These are phyloP conservation scores for Recurvirostra avosetta DNA, from an alignment of 2,113 vertebrate species.

Conservation along the genomic window DNA sequence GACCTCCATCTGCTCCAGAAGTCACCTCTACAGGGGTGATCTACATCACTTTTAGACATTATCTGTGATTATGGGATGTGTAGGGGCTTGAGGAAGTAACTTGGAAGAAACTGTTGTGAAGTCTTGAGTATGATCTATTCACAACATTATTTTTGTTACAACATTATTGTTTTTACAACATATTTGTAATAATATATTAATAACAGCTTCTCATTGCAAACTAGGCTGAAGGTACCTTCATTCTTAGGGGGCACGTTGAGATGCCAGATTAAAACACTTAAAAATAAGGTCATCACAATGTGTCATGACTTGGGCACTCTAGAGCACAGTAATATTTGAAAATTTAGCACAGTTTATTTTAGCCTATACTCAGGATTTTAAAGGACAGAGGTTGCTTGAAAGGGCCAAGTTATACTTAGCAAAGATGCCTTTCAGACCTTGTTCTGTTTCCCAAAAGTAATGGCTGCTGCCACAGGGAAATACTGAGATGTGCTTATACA, in stretches of 20 bases:
- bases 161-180: not conserved
- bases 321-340: not conserved
- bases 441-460: not conserved
- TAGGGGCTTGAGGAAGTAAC: not conserved
- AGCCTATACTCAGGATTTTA: not conserved
- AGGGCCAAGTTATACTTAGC: not conserved
- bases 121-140: not conserved
- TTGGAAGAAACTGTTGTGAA: not conserved
- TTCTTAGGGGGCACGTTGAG: fast-evolving
- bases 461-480: not conserved
- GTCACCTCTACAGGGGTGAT: not conserved
- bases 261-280: not conserved
- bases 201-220: not conserved
- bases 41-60: not conserved
- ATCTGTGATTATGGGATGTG: not conserved
- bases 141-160: not conserved
- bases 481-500: not conserved
- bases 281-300: not conserved
- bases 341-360: not conserved
- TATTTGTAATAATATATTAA: not conserved
- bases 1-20: not conserved
- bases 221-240: not conserved
- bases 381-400: not conserved
- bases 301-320: not conserved
- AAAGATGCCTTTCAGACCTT: not conserved